Base-by-base conservation (phyloP, 2,113 vertebrate species). In the Dasyprocta punctata region DNA sequence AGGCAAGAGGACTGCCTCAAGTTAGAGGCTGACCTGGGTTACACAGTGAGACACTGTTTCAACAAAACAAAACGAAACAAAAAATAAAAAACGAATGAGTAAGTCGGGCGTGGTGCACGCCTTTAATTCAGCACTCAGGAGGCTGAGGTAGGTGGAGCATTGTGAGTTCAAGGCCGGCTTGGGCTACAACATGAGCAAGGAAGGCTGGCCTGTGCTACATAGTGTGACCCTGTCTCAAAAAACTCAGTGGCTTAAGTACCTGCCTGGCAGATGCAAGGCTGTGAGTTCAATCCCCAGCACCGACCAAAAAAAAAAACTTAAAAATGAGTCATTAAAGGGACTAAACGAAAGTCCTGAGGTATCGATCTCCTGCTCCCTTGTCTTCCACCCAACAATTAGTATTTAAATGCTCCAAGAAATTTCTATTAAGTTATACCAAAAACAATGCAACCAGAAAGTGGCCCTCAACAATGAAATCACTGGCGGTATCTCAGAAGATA, bases 371-470 rank as follows among this genome's bases (percentile, higher is more conserved):
- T 26, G n/a, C 61, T 84, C 30, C 56, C 16, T 78, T 73, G 85
- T 67, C 89, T 14, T 8, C 83, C 56, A 93, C 54, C 60, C 49
- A 75, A 86, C 61, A 86, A 95, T 69, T 47, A 86, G 3, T 63
- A 86, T 49, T 38, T 91, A 30, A 92, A 73, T 36, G n/a, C 22
- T 84, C 28, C 41, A 30, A 20, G 52, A 87, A 71, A 96, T 65
- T 88, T 94, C 47, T 84, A 14, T 78, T 84, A n/a, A n/a, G n/a
- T n/a, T n/a, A n/a, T 73, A 95, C 7, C 91, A 87, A 88, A n/a
- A 93, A 19, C 13, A 47, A 85, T 38, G 86, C 19, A 95, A 91
- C 88, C 14, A 90, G 52, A 83, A 93, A 71, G 11, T 56, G 24
- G n/a, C 16, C 44, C 26, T 84, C 77, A 83, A 93, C 36, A 90